Conservation (phyloP, 2,797 vertebrate species). For the Sebastes dallii region DNA sequence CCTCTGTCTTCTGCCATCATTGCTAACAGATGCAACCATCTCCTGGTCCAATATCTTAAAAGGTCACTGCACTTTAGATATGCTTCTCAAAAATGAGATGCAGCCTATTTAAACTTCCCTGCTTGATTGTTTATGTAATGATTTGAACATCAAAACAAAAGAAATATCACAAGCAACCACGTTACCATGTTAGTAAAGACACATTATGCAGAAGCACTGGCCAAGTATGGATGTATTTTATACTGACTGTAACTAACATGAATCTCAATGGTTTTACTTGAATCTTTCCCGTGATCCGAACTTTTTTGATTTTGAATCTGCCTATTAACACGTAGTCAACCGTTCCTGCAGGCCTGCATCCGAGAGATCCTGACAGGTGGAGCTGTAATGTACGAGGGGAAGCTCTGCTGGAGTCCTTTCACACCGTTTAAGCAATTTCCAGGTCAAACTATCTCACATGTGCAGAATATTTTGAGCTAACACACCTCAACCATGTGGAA, state of each 20-base stretch:
- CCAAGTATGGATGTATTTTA: neutral
- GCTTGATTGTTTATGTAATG: neutral
- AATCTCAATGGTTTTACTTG: neutral
- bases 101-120: neutral
- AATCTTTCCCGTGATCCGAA: neutral
- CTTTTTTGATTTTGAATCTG: conserved; percentile 1
- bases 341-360: neutral
- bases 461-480: conserved; percentile 40
- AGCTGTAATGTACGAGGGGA: conserved; percentile 64
- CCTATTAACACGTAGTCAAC: neutral
- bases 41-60: conserved; percentile 15
- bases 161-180: neutral
- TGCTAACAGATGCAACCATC: conserved; percentile 38
- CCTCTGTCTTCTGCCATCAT: conserved; percentile 2
- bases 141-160: neutral
- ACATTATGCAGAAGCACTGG: neutral
- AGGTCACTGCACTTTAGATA: conserved; percentile 12
- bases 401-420: conserved; percentile 54
- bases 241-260: neutral
- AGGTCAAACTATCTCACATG: conserved; percentile 60
- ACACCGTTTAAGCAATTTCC: conserved; percentile 54
- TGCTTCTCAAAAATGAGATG: neutral
- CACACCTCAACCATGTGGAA: conserved; percentile 45
- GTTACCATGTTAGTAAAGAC: neutral
- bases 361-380: conserved; percentile 45